Conservation (phyloP, 2,113 vertebrate genomes). For the Fregata magnificens region DNA sequence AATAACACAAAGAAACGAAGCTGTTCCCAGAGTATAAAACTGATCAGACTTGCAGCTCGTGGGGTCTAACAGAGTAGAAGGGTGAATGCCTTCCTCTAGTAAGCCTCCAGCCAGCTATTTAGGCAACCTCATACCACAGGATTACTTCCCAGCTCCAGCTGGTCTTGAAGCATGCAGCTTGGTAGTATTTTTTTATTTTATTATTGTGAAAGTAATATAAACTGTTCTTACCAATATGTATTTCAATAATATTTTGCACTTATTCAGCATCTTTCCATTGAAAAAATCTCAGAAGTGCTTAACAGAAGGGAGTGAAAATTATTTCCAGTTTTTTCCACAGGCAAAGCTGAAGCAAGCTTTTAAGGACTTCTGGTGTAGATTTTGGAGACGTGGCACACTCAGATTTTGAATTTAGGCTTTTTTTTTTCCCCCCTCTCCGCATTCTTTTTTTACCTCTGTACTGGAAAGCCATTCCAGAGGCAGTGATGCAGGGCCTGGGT, state of each 20-base stretch:
- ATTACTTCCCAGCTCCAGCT: background rate
- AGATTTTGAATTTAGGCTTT: background rate
- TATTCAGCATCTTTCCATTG: background rate
- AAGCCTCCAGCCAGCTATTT: background rate
- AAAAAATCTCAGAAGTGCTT: background rate
- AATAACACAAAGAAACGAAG: background rate
- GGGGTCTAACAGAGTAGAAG: background rate
- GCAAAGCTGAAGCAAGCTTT: background rate
- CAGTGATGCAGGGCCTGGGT: background rate
- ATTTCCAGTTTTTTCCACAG: background rate
- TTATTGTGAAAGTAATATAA: background rate
- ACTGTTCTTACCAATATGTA: background rate
- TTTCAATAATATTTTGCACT: background rate
- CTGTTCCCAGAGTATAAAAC: background rate
- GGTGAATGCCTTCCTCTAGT: background rate
- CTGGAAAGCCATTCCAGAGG: background rate
- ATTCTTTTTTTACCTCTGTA: background rate
- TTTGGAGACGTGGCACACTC: background rate
- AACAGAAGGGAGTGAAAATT: background rate
- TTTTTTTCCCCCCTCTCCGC: background rate
- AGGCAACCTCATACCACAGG: background rate
- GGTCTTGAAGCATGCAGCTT: background rate
- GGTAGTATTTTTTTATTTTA: background rate
- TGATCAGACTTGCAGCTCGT: background rate
- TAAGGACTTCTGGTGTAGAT: background rate